Conservation (phyloP, 2,888 invertebrate species). For the Bursaphelenchus okinawaensis region DNA sequence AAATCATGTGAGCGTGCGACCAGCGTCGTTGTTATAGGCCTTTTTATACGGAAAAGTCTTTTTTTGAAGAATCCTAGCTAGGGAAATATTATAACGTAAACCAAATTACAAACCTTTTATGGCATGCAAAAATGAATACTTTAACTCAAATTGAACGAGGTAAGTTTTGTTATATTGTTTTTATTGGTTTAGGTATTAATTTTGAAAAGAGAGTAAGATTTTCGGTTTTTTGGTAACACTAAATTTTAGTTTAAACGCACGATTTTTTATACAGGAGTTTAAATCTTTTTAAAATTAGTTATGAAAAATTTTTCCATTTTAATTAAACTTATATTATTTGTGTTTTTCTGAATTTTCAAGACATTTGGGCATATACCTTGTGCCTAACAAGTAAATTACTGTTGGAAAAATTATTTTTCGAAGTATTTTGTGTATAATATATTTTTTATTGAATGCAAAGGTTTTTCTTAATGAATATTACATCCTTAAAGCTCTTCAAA, state of each 20-base stretch:
- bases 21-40: no score
- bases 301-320: background rate
- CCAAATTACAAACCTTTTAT: no score
- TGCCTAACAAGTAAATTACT: background rate
- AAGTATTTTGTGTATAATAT: background rate
- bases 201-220: background rate
- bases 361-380: background rate
- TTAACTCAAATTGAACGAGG: background rate
- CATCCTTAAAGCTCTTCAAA: slow-evolving; percentile 21
- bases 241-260: no score
- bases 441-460: no score
- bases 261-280: background rate
- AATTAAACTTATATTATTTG: background rate
- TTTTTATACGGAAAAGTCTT: no score
- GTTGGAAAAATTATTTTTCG: background rate
- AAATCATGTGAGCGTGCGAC: no score
- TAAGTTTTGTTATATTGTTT: no score
- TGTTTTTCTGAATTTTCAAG: background rate
- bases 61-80: no score
- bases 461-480: background rate
- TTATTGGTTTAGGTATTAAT: background rate
- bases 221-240: background rate
- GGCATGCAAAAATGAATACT: background rate
- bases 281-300: background rate
- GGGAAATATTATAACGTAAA: no score